These are phyloP conservation scores for Scatophagus argus DNA, from an alignment of 2,113 vertebrate genomes.

Conservation along the genomic window DNA sequence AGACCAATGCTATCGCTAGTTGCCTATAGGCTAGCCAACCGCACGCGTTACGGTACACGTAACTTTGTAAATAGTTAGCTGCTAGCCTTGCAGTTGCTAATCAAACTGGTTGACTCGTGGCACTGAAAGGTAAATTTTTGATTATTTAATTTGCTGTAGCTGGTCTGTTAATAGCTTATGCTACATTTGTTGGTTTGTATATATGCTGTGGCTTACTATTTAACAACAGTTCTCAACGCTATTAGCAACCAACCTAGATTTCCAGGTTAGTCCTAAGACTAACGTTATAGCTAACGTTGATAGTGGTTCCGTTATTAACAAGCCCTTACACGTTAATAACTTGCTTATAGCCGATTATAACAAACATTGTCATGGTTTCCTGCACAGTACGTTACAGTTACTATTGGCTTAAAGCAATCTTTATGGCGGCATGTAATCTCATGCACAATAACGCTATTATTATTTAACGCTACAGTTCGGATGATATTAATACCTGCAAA, in stretches of 20 bases:
- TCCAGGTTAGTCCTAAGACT: neutral
- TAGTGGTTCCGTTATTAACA: neutral
- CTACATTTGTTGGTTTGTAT: too few relatives aligned
- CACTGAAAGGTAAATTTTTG: constrained; percentile 6
- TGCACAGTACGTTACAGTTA: neutral
- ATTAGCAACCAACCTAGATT: neutral
- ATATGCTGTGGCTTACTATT: neutral
- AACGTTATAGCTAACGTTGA: neutral
- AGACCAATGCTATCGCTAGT: neutral
- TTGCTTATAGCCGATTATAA: neutral
- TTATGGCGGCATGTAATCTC: neutral
- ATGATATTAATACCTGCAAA: too few relatives aligned
- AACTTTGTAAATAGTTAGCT: neutral
- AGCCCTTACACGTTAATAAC: neutral
- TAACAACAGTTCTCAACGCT: neutral
- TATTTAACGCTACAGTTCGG: neutral
- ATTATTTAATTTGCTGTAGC: accelerated
- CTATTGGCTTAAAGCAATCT: neutral
- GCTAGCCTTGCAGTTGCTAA: neutral
- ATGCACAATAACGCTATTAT: neutral
- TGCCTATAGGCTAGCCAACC: neutral
- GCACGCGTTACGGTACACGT: too few relatives aligned
- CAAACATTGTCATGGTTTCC: neutral
- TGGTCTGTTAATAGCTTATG: neutral
- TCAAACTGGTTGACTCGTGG: accelerated